A percentile compares a stretch with the other conserved stretches of the same genome.
These are phyloP conservation scores for Coleophora deauratella DNA, from an alignment of 2,888 invertebrate species.

Conservation along the genomic window DNA sequence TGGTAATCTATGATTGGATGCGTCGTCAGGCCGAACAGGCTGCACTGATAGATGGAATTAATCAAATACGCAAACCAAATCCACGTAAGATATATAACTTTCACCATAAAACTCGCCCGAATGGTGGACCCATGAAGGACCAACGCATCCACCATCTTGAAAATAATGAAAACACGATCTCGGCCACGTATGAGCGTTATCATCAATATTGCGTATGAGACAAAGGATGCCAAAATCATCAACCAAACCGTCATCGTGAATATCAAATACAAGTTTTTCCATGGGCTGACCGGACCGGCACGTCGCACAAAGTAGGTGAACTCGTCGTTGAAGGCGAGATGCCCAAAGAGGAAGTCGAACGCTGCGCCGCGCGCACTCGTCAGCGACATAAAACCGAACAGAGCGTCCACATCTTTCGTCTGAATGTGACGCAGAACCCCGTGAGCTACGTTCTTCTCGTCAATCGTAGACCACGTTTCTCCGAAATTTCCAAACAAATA, in stretches of 20 bases:
- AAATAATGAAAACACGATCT: conserved; percentile 17
- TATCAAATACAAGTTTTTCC: conserved; percentile 24
- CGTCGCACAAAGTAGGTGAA: conserved; percentile 22
- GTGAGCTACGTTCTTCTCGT: conserved; percentile 23
- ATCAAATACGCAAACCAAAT: conserved; percentile 32
- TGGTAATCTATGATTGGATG: conserved; percentile 32
- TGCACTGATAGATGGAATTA: conserved; percentile 26
- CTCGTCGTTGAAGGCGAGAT: conserved; percentile 21
- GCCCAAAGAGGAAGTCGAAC: conserved; percentile 23
- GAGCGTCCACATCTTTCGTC: conserved; percentile 19
- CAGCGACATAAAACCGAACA: conserved; percentile 24
- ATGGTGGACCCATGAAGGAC: conserved; percentile 22
- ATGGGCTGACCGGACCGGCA: conserved; percentile 17
- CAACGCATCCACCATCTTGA: conserved; percentile 24
- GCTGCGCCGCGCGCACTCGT: conserved; percentile 19
- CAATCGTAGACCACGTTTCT: conserved; percentile 25
- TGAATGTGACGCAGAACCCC: conserved; percentile 26
- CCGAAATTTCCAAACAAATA: conserved; percentile 22
- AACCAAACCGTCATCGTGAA: conserved; percentile 26
- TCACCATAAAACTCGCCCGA: conserved; percentile 13
- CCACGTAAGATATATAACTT: conserved; percentile 30
- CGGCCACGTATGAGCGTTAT: conserved; percentile 4
- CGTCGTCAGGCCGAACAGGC: conserved; percentile 24
- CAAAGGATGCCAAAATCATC: conserved; percentile 17
- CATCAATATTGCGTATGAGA: conserved; percentile 24